These are phyloP conservation scores for Tribolium castaneum DNA, from an alignment of 1,140 invertebrate species.

Conservation along the genomic window DNA sequence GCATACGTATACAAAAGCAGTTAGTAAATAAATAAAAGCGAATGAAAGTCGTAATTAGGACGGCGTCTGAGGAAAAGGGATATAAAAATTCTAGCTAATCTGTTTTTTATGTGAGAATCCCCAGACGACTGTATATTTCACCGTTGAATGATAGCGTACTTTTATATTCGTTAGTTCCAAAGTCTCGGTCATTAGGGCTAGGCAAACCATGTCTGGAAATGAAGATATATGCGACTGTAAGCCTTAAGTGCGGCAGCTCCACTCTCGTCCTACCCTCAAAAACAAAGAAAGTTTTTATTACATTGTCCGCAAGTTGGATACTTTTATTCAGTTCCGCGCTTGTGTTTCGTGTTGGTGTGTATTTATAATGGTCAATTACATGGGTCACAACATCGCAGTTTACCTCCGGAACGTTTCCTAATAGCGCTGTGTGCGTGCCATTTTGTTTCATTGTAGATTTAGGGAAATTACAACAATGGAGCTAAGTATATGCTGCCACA, in stretches of 20 bases:
- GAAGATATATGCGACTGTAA: conserved; percentile 49
- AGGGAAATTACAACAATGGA: conserved; percentile 21
- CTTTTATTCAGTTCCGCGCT: conserved; percentile 31
- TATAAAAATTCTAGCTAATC: conserved; percentile 51
- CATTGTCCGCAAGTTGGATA: conserved; percentile 38
- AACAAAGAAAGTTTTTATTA: conserved; percentile 50
- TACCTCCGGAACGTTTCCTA: conserved; percentile 19
- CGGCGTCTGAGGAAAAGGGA: conserved; percentile 30
- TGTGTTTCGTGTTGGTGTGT: conserved; percentile 30
- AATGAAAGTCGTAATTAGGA: conserved; percentile 45
- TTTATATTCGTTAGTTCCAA: conserved; percentile 52
- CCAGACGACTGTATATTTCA: conserved; percentile 49
- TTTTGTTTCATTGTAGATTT: conserved; percentile 21
- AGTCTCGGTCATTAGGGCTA: conserved; percentile 50
- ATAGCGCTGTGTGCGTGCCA: conserved; percentile 6
- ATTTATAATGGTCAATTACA: conserved; percentile 47
- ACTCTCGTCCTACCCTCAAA: conserved; percentile 28
- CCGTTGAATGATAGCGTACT: conserved; percentile 51
- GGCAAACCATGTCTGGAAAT: conserved; percentile 43
- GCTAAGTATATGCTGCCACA: conserved; percentile 21
- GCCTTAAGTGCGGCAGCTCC: conserved; percentile 39
- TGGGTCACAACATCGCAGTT: conserved; percentile 41
- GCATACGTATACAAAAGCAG: conserved; percentile 11
- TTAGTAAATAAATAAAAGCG: conserved; percentile 31
- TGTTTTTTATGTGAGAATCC: conserved; percentile 51